Evolutionary conservation across 2,113 vertebrate genomes (phyloP), one percentile per base, ranked within the genome.

Genomic region (Oenanthe melanoleuca): DNA sequence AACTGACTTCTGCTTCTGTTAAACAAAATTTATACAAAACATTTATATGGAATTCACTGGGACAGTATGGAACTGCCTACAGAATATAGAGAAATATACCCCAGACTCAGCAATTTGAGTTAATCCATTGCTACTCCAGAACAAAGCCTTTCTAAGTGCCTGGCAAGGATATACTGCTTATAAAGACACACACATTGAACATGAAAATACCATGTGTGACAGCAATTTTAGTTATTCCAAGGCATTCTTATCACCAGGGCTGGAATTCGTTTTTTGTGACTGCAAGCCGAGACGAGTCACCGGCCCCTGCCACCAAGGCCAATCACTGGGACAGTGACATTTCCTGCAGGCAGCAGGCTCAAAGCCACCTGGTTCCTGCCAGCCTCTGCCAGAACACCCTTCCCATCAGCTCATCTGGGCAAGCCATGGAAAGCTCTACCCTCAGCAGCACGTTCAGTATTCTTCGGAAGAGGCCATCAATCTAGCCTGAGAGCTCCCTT

Each of bases 71-170:
- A 81, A 61, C n/a, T 79, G 42, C 42, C 59, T 42, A 17, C 25
- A 77, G 34, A 49, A 74, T 25, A 44, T 0, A 82, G 5, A 89
- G 53, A 89, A 89, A 80, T 45, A 64, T 5, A 79, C 7, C 29
- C 60, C 42, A 77, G 38, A 63, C 29, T 71, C 34, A 55, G 64
- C 11, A 78, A 34, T 69, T 42, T 31, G 55, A 77, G 37, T 57
- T 77, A 74, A 79, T 85, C 34, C 61, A 29, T n/a, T 69, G 22
- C 17, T 67, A 2, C 29, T 71, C 7, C 42, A 94, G 57, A 89
- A 64, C 14, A 5, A 59, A 89, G 57, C 61, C 49, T 77, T 86
- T 91, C n/a, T 61, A 96, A 93, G 90, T 95, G 92, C 63, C 92
- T 88, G 66, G 66, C n/a, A 83, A 85, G 40, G n/a, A 22, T 52